Conservation (phyloP, 2,888 invertebrate genomes). For the Alviniconcha strummeri region DNA sequence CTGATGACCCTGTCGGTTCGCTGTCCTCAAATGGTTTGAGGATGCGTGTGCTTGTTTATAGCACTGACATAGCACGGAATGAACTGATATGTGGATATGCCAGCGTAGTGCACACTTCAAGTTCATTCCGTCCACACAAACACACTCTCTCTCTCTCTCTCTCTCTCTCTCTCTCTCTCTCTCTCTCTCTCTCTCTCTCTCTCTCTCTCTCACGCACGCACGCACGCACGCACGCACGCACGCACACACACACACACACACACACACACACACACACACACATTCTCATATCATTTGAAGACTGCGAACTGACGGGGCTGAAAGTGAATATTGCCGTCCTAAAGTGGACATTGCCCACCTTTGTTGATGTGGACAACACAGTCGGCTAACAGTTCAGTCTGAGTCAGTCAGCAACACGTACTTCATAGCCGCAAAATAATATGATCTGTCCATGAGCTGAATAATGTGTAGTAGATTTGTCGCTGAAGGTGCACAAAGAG, state of each 20-base stretch:
- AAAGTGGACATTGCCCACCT: background rate
- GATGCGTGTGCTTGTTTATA: too few species aligned
- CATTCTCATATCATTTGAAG: background rate
- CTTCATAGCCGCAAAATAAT: too few species aligned
- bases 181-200: background rate
- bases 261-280: constrained; percentile 3
- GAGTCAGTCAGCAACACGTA: too few species aligned
- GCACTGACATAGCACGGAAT: background rate
- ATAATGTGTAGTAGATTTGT: too few species aligned
- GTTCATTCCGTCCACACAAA: background rate
- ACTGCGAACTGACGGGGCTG: too few species aligned
- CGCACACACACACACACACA: background rate
- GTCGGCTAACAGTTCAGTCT: background rate
- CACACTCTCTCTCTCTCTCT: background rate
- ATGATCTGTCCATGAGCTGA: too few species aligned
- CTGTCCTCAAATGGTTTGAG: too few species aligned
- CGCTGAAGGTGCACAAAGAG: too few species aligned
- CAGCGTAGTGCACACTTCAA: background rate
- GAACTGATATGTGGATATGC: background rate
- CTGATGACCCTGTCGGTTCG: too few species aligned
- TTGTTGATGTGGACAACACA: background rate
- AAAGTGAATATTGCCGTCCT: background rate
- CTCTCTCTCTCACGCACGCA: background rate
- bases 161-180: background rate
- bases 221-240: background rate